These are phyloP conservation scores for Phoenoteleia sp. DNA, from an alignment of 2,888 invertebrate genomes.

Conservation along the genomic window DNA sequence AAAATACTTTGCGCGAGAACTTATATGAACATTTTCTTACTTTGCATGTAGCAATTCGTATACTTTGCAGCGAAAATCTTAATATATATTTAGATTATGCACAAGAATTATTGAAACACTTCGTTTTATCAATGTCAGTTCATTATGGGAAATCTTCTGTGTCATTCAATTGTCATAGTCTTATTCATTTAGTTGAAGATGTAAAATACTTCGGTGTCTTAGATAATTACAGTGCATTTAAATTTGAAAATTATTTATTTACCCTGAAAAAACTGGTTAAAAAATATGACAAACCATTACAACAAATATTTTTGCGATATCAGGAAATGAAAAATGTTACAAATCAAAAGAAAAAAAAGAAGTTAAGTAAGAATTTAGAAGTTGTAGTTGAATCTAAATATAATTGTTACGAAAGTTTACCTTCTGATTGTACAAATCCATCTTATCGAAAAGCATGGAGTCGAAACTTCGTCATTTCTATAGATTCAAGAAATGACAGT, in stretches of 20 bases:
- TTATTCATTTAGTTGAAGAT: conserved; percentile 24
- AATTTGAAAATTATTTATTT: conserved; percentile 30
- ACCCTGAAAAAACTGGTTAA: conserved; percentile 10
- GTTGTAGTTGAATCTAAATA: conserved; percentile 2
- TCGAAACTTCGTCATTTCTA: not conserved
- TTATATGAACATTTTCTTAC: conserved; percentile 24
- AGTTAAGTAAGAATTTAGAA: not conserved
- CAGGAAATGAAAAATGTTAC: conserved; percentile 1
- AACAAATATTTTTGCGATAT: conserved; percentile 30
- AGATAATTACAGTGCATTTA: conserved; percentile 30
- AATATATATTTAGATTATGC: conserved; percentile 5
- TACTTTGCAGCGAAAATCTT: conserved; percentile 2
- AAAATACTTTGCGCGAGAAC: not conserved
- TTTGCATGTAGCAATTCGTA: conserved; percentile 20
- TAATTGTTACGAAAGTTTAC: not conserved
- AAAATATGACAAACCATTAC: conserved; percentile 24
- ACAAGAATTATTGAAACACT: conserved; percentile 11
- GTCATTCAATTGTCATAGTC: conserved; percentile 17
- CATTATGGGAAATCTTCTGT: conserved; percentile 8
- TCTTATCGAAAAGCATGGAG: conserved; percentile 13
- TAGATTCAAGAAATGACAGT: not conserved
- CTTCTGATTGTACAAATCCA: conserved; percentile 13
- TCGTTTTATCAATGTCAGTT: conserved; percentile 15
- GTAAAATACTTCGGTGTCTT: not conserved
- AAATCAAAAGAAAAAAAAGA: not conserved